phyloP scores from a whole-genome alignment of 1,140 invertebrate species.

The Diorhabda carinulata region DNA sequence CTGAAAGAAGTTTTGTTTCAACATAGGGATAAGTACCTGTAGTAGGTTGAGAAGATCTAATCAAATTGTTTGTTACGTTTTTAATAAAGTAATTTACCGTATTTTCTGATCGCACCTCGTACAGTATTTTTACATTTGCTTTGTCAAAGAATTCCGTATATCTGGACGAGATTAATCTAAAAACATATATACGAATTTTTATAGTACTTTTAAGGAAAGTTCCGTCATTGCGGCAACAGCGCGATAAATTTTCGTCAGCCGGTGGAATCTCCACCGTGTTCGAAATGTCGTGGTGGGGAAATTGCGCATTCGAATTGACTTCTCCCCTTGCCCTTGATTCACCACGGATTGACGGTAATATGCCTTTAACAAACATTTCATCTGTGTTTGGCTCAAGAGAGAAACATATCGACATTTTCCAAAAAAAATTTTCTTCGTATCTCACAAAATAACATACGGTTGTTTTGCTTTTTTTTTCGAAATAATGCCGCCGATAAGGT shows the following conservation, averaged over 20 bases:
- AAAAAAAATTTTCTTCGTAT: background rate
- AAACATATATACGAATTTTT: too few species aligned
- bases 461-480: background rate
- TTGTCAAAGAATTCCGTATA: too few species aligned
- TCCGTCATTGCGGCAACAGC: slow-evolving; percentile 27
- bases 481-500: background rate
- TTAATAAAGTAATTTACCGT: too few species aligned
- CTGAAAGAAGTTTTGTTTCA: too few species aligned
- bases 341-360: slow-evolving; percentile 26
- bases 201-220: background rate
- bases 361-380: slow-evolving; percentile 35
- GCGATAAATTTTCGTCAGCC: slow-evolving; percentile 35
- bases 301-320: slow-evolving; percentile 42
- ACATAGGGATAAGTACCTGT: too few species aligned
- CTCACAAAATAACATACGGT: background rate
- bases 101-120: too few species aligned
- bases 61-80: too few species aligned
- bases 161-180: too few species aligned
- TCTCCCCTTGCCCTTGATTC: slow-evolving; percentile 26
- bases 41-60: too few species aligned
- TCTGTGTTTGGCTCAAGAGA: slow-evolving; percentile 24
- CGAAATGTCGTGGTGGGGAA: slow-evolving; percentile 34
- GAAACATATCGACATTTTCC: background rate
- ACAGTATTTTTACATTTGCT: too few species aligned
- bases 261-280: slow-evolving; percentile 31